Base-by-base conservation (phyloP, 2,113 vertebrate genomes). In the Lasiurus borealis region DNA sequence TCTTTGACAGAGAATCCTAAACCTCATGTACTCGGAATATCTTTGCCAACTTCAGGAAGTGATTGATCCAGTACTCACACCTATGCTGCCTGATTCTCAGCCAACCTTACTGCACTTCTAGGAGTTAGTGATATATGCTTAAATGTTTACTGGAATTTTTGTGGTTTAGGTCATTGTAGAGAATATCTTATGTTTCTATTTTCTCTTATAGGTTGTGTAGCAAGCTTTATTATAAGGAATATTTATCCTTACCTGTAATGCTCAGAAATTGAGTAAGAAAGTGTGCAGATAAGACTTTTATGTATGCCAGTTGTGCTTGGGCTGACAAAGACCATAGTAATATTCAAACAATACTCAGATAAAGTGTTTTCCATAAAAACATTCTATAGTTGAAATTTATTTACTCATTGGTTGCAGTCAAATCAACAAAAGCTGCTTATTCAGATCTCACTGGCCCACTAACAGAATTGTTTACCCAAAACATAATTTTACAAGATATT, bases 381-480 rank as follows among this genome's bases (percentile, higher is more conserved):
- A 78, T 66, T 46, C 34, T 72, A 3, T 69, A 54, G 27, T 40
- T 90, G 62, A 87, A 83, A 93, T 90, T 85, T 93, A 72, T 23
- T 95, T 82, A 73, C 21, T 95, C 23, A 48, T 46, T 71, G 7
- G 5, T 64, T 89, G 8, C 21, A 52, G 40, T 83, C 15, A 91
- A 36, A 81, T 69, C 40, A 68, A 8, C 29, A 89, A 95, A 95
- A 91, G 2, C 29, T 78, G 25, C 3, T 86, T 91, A 69, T 85
- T 91, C 80, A 86, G 14, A 66, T 93, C 48, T 89, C 87, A 46
- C n/a, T 93, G 92, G 77, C 46, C 50, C 50, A 84, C 11, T 90
- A 94, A 90, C 10, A 78, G 29, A 83, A 36, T 10, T 64, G 18
- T 86, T 97, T 96, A 87, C 23, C 18, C 29, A 87, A 89, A 94